Base-by-base conservation (phyloP, 1,140 invertebrate species). In the Halictus rubicundus region DNA sequence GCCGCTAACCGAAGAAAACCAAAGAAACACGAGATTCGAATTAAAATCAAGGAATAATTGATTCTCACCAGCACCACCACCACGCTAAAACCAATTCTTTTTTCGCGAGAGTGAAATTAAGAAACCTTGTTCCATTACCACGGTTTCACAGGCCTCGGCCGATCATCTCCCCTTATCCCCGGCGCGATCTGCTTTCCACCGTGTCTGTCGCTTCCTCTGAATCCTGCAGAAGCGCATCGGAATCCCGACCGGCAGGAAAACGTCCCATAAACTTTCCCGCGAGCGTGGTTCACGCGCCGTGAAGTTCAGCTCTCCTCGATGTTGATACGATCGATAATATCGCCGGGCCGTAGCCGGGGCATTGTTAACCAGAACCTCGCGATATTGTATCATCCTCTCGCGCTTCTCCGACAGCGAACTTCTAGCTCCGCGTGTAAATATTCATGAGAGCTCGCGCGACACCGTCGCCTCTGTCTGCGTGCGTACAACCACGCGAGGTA, bases 341-440 rank as follows among this genome's bases (percentile, higher is more conserved):
- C 39, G 10, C 42, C 10, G 10, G 0, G 10, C 42, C 10, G 12
- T 12, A 46, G 42, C 42, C 10, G 10, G 9, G 42, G 42, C 42
- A 23, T 14, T 37, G 21, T 64, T 52, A 37, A 73, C 3, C 39
- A 19, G 9, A 52, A n/a, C 23, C 52, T 65, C 25, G 12, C 21
- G 16, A 42, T 23, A n/a, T 25, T 21, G 23, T 27, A 46, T 32
- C 42, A 46, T 6, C 60, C 14, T 16, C 49, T 19, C 16, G 27
- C 39, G 8, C 10, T 3, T 3, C 9, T 8, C 63, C 61, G 37
- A n/a, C 71, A 27, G 27, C 37, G 52, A 65, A 52, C 42, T 73
- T 73, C 65, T 19, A 19, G 27, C n/a, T 6, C 14, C 16, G 27
- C 12, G 27, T 74, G 14, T 46, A 65, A 74, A 74, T 74, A 74